Evolutionary conservation across 2,797 vertebrate species (phyloP), one percentile per base, ranked within the genome.

Genomic region (Siniperca obscura): DNA sequence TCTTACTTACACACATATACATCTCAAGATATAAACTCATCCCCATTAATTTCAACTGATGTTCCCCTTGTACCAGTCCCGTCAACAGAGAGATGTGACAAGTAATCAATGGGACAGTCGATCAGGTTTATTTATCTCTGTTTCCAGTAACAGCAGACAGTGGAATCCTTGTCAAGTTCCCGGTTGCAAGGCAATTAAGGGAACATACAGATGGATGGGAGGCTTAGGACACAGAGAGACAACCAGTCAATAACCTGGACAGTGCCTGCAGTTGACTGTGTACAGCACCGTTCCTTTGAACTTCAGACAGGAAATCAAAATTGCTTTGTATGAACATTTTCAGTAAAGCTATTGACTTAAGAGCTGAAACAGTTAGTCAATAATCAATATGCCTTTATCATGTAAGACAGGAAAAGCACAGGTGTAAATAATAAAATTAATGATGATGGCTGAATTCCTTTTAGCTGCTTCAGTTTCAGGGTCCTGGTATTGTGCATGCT

Each of bases 81-180:
- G 75, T 91, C 90, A 90, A 88, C 88, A 69, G 89, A 84, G 86
- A 83, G 56, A 81, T 77, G 77, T 88, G 93, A 93, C 91, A 84
- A 76, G 50, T 93, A 94, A 95, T 96, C 94, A 80, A 95, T 96
- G 46, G 57, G 82, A 91, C 87, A 87, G 76, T 92, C 90, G 9
- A 92, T 93, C 85, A 56, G 66, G 76, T 89, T 94, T 93, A 95
- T 95, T 95, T 95, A 95, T 86, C 86, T 69, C 27, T 2, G 12
- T 91, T 96, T 95, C 95, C 95, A 87, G 95, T 93, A 96, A 94
- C 78, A 84, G 89, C 76, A 81, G 89, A 92, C 90, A 89, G 89
- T 70, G 72, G 80, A 86, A 91, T 93, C 88, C 82, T 84, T 86
- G 90, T 93, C 93, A 92, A 88, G 88, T 96, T 95, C 94, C 94